phyloP scores from a whole-genome alignment of 1,140 invertebrate genomes.

The Harpegnathos saltator region DNA sequence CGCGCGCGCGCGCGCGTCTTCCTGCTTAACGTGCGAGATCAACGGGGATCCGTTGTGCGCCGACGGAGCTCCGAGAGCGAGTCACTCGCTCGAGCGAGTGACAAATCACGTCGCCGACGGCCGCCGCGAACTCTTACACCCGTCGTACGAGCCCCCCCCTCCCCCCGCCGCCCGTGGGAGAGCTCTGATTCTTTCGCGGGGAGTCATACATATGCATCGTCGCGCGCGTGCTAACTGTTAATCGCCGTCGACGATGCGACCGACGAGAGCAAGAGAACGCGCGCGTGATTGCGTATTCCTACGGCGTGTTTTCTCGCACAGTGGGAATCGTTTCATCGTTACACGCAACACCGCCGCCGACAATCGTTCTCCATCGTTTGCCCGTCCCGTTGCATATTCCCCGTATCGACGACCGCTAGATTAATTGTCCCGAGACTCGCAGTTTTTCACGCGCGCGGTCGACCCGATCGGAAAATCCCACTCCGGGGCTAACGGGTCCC shows the following conservation, averaged over 20 bases:
- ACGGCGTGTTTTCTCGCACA: background rate
- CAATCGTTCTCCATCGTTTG: background rate
- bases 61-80: constrained; percentile 32
- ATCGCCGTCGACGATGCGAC: constrained; percentile 15
- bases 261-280: background rate
- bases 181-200: background rate
- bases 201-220: constrained; percentile 3
- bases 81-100: constrained; percentile 54
- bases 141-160: constrained; percentile 23
- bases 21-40: constrained; percentile 47
- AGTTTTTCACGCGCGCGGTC: background rate
- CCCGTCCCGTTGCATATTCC: constrained; percentile 7
- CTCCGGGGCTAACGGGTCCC: background rate
- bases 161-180: background rate
- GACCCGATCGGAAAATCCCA: background rate
- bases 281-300: constrained; percentile 13
- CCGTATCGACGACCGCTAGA: constrained; percentile 17
- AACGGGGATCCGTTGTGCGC: constrained; percentile 46
- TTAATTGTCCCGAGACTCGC: constrained; percentile 35
- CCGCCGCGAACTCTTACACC: constrained; percentile 35
- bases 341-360: constrained; percentile 4
- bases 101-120: constrained; percentile 55
- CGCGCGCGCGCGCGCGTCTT: constrained; percentile 39
- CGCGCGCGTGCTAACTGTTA: constrained; percentile 46
- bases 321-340: constrained; percentile 7